Evolutionary conservation across 2,888 invertebrate species (phyloP).

Genomic region (Dendrolimus houi): DNA sequence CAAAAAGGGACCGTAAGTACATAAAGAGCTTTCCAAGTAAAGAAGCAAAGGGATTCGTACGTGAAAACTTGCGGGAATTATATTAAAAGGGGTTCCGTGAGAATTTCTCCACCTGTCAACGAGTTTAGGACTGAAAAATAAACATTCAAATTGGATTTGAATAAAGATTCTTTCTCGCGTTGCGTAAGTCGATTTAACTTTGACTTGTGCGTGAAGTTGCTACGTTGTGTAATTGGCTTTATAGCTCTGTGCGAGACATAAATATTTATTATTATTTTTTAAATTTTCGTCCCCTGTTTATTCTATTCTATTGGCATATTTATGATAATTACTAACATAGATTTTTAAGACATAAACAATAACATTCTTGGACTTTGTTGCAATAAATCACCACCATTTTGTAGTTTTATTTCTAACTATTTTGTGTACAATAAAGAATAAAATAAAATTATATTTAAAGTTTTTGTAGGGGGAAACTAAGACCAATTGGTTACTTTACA

Average conservation of each 20-base stretch:
- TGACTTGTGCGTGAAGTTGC: not conserved
- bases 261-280: no score
- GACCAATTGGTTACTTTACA: no score
- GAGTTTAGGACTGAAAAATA: conserved; percentile 21
- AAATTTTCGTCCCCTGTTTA: no score
- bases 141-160: conserved; percentile 16
- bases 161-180: not conserved
- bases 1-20: not conserved
- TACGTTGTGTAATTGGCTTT: not conserved
- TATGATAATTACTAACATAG: no score
- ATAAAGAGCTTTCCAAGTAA: not conserved
- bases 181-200: not conserved
- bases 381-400: no score
- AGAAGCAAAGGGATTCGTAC: not conserved
- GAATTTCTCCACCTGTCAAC: conserved; percentile 31
- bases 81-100: conserved; percentile 34
- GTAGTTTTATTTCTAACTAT: no score
- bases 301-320: no score
- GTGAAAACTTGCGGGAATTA: conserved; percentile 16
- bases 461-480: no score
- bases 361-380: no score
- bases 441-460: no score
- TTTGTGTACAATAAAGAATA: no score
- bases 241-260: not conserved
- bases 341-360: no score